phyloP scores from a whole-genome alignment of 2,888 invertebrate species.

The Dynastes hyllus region DNA sequence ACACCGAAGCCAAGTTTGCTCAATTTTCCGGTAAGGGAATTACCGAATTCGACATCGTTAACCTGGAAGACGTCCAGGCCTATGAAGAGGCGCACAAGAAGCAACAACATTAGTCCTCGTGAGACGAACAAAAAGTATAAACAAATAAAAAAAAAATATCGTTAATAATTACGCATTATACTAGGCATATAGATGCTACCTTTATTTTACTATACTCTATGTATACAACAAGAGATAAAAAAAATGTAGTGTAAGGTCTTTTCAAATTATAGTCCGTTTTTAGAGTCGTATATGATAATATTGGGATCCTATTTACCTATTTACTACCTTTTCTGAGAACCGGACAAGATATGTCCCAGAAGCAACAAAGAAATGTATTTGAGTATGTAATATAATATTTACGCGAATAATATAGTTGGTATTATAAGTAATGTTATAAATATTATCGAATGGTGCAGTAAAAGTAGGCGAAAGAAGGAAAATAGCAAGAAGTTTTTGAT shows the following conservation, averaged over 20 bases:
- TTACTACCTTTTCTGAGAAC: not conserved
- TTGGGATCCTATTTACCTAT: conserved; percentile 4
- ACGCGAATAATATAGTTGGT: not conserved
- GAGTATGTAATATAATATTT: conserved; percentile 2
- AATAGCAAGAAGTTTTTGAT: not conserved
- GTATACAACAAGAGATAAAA: conserved; percentile 46
- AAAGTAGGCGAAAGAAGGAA: not conserved
- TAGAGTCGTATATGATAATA: conserved; percentile 2
- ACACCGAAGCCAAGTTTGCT: conserved; percentile 77
- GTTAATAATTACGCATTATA: conserved; percentile 48
- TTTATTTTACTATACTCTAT: conserved; percentile 52
- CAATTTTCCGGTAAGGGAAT: conserved; percentile 86
- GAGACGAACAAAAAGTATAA: conserved; percentile 20
- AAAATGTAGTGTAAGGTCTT: conserved; percentile 43
- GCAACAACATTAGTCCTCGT: conserved; percentile 6
- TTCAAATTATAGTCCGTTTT: conserved; percentile 38
- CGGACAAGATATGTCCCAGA: not conserved
- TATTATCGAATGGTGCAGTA: conserved; percentile 12
- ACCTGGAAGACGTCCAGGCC: conserved; percentile 75
- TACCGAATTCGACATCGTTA: conserved; percentile 82
- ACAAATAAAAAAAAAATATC: conserved; percentile 35
- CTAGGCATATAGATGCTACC: conserved; percentile 49
- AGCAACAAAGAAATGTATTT: not conserved
- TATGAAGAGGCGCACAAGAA: conserved; percentile 72
- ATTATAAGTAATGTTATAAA: conserved; percentile 1